Evolutionary conservation across 2,888 invertebrate genomes (phyloP), one percentile per base, ranked within the genome.

Genomic region (Ferrisia virgata): DNA sequence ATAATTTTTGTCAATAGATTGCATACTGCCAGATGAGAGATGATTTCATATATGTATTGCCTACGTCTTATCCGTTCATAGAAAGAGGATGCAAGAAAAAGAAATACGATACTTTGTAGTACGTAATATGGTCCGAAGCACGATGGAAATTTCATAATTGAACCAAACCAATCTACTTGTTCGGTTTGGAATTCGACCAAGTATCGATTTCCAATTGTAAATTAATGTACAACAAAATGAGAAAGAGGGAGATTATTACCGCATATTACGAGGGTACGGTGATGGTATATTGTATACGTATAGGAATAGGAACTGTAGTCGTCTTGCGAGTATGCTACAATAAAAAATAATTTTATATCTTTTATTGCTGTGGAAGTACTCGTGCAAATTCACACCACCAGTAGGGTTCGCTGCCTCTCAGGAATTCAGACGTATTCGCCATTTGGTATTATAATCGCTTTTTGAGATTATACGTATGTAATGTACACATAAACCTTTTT

Each of bases 321-420:
- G 47, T 53, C 18, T 53, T 22, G 22, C 53, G 53, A 53, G 22
- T 53, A 53, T 22, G 53, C 22, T 64, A 31, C 28, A 64, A 64
- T 64, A 64, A 64, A 64, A 64, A 64, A 64, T 64, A 28, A 64
- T 64, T 64, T 64, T 64, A 64, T 64, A 64, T 64, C 64, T 64
- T 64, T 64, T 64, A 64, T 64, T 64, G 64, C 64, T 64, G 28
- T 64, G 13, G 64, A 64, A 64, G 64, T 28, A 25, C 15, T 64
- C 64, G 64, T 28, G 11, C 64, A 64, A 64, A 64, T 64, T 64
- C 28, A 64, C 64, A 28, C 64, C n/a, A 53, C 22, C 53, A 53
- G 64, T 28, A 64, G 28, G 64, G 64, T 64, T 64, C n/a, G 13
- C n/a, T 28, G 64, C 64, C 64, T 64, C 64, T 25, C 28, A 64